Percentiles rank a stretch among this genome's conserved stretches.
Evolutionary conservation across 2,113 vertebrate genomes (phyloP).

Genomic region (Nannospalax galili): DNA sequence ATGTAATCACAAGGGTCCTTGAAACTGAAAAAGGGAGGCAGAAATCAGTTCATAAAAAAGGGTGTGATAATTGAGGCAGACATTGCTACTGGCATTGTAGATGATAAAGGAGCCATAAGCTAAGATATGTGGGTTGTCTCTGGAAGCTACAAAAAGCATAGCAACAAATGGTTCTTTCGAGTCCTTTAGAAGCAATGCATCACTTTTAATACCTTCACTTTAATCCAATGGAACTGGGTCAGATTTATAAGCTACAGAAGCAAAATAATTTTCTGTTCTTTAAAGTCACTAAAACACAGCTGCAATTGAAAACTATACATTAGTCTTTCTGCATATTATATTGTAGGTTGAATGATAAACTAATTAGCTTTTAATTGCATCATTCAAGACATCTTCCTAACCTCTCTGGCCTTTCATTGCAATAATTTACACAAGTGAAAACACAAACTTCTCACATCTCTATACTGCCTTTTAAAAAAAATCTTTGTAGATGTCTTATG

Average conservation of each 20-base stretch:
- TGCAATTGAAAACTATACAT: not conserved
- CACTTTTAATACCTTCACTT: not conserved
- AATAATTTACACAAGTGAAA: slow-evolving; percentile 46
- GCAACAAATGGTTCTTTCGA: not conserved
- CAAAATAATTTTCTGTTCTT: not conserved
- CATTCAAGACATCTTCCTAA: slow-evolving; percentile 31
- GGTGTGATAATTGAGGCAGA: not conserved
- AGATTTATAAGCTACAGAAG: not conserved
- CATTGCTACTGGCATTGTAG: not conserved
- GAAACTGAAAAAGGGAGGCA: not conserved
- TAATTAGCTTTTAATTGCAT: slow-evolving; percentile 2
- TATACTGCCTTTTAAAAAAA: not conserved
- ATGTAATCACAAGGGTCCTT: not conserved
- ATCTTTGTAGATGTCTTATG: too few species aligned
- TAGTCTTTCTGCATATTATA: too few species aligned
- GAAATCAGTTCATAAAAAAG: not conserved
- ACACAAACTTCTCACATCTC: not conserved
- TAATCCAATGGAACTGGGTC: not conserved
- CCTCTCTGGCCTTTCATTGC: not conserved
- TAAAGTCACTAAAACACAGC: not conserved
- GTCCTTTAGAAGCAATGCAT: not conserved
- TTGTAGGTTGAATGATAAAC: not conserved
- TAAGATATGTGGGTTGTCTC: not conserved
- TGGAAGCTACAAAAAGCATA: not conserved
- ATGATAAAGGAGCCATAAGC: not conserved